Conservation (phyloP, 2,797 vertebrate species). For the Lacerta viridis region DNA sequence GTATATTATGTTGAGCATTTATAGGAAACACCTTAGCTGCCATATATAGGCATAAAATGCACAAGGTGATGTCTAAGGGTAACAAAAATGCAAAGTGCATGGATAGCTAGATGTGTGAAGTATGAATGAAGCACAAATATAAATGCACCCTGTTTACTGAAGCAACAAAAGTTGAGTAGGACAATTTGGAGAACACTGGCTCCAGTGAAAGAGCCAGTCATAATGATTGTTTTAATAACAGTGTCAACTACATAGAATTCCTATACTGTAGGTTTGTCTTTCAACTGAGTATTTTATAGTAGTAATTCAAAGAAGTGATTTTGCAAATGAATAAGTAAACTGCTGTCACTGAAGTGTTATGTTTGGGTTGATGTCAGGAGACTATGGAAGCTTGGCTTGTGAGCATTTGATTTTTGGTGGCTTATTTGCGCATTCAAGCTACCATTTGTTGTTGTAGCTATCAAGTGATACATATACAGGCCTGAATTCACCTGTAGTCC, state of each 20-base stretch:
- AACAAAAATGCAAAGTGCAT: neutral
- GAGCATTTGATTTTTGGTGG: neutral
- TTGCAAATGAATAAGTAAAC: neutral
- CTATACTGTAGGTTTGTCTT: neutral
- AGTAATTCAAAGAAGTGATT: neutral
- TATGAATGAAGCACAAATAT: neutral
- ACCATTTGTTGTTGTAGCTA: conserved; percentile 2
- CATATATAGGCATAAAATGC: neutral
- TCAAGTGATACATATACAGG: neutral
- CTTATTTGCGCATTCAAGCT: neutral
- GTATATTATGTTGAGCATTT: neutral
- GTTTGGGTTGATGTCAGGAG: neutral
- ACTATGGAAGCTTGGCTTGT: neutral
- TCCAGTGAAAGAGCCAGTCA: neutral
- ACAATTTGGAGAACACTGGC: neutral
- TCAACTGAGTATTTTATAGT: neutral
- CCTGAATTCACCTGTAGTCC: neutral
- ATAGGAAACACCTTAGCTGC: neutral
- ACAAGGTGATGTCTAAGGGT: neutral
- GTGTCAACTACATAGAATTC: neutral
- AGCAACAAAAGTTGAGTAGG: neutral
- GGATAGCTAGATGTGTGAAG: neutral
- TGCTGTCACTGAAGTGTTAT: neutral
- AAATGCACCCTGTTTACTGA: neutral
- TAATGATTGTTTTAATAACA: neutral